Conservation (phyloP, 2,888 invertebrate genomes). For the Catocala nupta region DNA sequence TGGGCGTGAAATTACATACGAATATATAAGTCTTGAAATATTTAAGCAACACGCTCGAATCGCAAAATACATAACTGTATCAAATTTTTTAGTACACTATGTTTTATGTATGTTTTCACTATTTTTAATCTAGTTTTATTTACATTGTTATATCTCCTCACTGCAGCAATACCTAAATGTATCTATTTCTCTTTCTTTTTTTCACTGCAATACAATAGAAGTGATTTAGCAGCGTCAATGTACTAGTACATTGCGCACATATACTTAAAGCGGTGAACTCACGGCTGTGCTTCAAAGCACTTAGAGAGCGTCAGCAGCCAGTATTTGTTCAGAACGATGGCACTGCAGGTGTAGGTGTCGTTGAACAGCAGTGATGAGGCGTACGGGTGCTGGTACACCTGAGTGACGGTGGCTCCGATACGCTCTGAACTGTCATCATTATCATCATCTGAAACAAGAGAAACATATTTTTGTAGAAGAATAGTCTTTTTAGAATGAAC, state of each 20-base stretch:
- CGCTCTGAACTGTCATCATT: constrained; percentile 70
- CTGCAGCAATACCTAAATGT: too few species aligned
- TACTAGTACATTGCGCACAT: constrained; percentile 19
- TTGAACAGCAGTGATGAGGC: constrained; percentile 68
- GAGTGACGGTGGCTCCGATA: constrained; percentile 72
- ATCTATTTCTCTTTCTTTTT: too few species aligned
- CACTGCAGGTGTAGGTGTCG: constrained; percentile 73
- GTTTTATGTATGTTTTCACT: too few species aligned
- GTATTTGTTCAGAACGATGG: constrained; percentile 72
- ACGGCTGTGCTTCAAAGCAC: constrained; percentile 72
- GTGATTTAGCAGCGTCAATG: neutral
- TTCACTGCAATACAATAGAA: neutral
- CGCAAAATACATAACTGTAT: too few species aligned
- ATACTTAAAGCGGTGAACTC: constrained; percentile 52
- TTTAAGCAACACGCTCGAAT: too few species aligned
- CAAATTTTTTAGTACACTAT: too few species aligned
- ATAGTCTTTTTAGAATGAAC: too few species aligned
- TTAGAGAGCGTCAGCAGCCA: constrained; percentile 78
- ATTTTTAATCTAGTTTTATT: too few species aligned
- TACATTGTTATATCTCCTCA: too few species aligned
- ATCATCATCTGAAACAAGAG: constrained; percentile 51
- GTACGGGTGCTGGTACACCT: constrained; percentile 72
- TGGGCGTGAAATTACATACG: too few species aligned
- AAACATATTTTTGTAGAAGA: neutral
- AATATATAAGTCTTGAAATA: too few species aligned